Percentiles rank a stretch among this genome's conserved stretches.
These are phyloP conservation scores for Acridotheres tristis DNA, from an alignment of 2,797 vertebrate genomes.

Conservation along the genomic window DNA sequence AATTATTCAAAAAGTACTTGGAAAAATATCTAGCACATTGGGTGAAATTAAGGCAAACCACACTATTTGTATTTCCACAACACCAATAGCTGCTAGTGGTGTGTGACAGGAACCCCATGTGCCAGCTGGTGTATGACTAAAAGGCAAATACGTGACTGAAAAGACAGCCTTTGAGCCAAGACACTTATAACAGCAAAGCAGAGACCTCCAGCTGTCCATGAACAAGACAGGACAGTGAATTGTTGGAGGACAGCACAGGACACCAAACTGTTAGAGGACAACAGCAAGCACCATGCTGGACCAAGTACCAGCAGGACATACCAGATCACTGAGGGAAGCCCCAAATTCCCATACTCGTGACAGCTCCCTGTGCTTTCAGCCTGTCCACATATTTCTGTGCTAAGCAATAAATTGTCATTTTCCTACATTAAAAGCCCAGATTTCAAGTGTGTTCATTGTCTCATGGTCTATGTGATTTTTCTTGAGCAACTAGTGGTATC, in stretches of 20 bases:
- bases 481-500: not conserved
- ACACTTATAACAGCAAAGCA: not conserved
- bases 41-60: not conserved
- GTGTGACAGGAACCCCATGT: not conserved
- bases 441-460: not conserved
- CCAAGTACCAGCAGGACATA: accelerated
- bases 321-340: not conserved
- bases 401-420: not conserved
- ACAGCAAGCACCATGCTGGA: not conserved
- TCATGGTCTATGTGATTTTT: not conserved
- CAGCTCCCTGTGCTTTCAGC: not conserved
- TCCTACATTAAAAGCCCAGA: not conserved
- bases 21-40: not conserved
- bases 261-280: not conserved
- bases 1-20: not conserved
- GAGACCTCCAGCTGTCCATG: not conserved
- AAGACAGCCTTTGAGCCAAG: not conserved
- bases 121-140: not conserved
- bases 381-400: not conserved
- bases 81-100: not conserved
- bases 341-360: not conserved
- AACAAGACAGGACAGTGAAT: not conserved
- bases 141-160: not conserved
- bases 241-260: not conserved
- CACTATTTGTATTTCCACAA: not conserved